Base-by-base conservation (phyloP, 92 coral and sea anemone species). In the Chrysogorgia sp. region DNA sequence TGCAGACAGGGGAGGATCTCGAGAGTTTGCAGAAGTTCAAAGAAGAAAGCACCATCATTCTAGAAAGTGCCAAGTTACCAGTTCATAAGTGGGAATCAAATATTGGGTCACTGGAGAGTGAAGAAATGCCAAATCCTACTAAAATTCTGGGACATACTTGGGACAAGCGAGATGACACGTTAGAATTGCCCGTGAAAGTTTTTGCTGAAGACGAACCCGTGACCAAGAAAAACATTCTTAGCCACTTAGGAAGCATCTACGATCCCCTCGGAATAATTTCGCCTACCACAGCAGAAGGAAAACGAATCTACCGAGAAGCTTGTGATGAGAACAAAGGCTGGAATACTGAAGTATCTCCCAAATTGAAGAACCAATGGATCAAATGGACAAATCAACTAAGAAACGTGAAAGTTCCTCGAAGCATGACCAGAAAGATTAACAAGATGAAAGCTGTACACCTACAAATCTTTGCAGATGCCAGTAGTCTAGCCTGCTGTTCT, bases 1-100 rank as follows among this genome's bases (percentile, higher is more conserved):
- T 88, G 89, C 59, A 80, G 60, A 77, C 81, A 0, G 86, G 84
- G 28, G 2, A 25, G 10, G 74, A 81, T 35, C 49, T 53, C 21
- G 85, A 82, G n/a, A 83, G 79, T 9, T 58, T 89, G 23, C 6
- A 65, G 72, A 65, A 21, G 33, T 65, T 21, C 4, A 34, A 65
- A 2, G 3, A 2, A 2, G 66, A 59, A 59, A 15, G 4, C 28
- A n/a, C 3, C 3, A 30, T 5, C 15, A 59, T 59, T 29, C 2
- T 59, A 2, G 45, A 70, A 58, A 10, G 67, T 56, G 72, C 21
- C 14, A 7, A 59, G n/a, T 24, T 77, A 65, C n/a, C 30, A 50
- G 0, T 67, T 17, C 79, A 84, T 86, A 80, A 85, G 63, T 67
- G 82, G 82, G 53, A 47, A 31, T 49, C 69, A 2, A 43, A 75